These are phyloP conservation scores for Shargacucullia verbasci DNA, from an alignment of 2,888 invertebrate species.

Conservation along the genomic window DNA sequence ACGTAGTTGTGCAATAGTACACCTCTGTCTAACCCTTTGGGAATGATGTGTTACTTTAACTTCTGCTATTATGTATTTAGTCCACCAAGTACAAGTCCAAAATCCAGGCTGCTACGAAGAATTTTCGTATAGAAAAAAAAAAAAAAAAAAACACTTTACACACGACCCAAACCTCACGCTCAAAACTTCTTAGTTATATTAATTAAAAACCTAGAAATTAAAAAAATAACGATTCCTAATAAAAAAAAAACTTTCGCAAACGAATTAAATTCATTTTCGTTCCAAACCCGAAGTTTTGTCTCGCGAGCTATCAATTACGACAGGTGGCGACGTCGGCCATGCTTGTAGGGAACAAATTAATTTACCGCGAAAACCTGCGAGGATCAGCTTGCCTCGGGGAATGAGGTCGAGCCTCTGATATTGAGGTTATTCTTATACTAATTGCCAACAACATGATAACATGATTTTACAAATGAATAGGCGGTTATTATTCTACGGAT, in stretches of 20 bases:
- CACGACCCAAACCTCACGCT: too few species aligned
- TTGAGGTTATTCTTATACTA: slow-evolving; percentile 21
- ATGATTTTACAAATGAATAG: slow-evolving; percentile 15
- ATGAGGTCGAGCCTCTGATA: slow-evolving; percentile 14
- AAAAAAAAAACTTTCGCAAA: neutral
- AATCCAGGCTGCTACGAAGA: too few species aligned
- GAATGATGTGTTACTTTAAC: too few species aligned
- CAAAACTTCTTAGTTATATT: too few species aligned
- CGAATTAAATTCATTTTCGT: neutral
- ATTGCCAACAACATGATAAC: slow-evolving; percentile 19
- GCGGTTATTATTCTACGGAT: slow-evolving; percentile 3
- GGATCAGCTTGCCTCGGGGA: slow-evolving; percentile 28
- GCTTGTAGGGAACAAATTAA: slow-evolving; percentile 38
- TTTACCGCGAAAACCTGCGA: slow-evolving; percentile 31
- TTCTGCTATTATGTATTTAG: too few species aligned
- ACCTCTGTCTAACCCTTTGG: too few species aligned
- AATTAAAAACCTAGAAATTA: too few species aligned
- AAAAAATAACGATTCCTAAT: too few species aligned
- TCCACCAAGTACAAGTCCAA: too few species aligned
- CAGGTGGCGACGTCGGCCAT: slow-evolving; percentile 2
- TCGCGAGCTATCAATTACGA: slow-evolving; percentile 13
- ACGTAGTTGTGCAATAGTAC: too few species aligned
- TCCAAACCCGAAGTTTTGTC: slow-evolving; percentile 7
- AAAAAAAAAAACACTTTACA: too few species aligned
- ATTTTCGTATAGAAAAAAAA: too few species aligned